Evolutionary conservation across 2,113 vertebrate genomes (phyloP).

Genomic region (Phasianus colchicus): DNA sequence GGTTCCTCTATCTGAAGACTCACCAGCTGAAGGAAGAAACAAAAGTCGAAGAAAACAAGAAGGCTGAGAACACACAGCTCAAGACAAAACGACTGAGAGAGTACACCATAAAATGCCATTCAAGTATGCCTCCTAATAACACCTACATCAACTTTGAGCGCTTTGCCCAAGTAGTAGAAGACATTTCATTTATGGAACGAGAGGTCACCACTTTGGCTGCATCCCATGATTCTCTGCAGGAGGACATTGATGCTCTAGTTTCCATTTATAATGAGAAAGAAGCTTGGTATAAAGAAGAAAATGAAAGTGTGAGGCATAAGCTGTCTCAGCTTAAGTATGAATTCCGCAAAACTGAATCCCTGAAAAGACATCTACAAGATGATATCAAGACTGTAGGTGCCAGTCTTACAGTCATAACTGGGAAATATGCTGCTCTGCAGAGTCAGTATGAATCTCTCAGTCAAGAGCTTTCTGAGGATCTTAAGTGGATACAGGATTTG

Average conservation of each 20-base stretch:
- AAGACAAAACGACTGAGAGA: slow-evolving; percentile 89
- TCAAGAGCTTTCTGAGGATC: slow-evolving; percentile 83
- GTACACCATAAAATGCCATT: slow-evolving; percentile 89
- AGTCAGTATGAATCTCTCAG: slow-evolving; percentile 81
- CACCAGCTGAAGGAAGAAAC: slow-evolving; percentile 77
- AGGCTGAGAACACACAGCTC: slow-evolving; percentile 78
- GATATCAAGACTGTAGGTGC: slow-evolving; percentile 76
- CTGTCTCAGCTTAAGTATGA: slow-evolving; percentile 88
- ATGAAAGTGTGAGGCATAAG: slow-evolving; percentile 77
- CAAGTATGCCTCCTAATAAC: slow-evolving; percentile 89
- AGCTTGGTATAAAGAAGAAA: slow-evolving; percentile 89
- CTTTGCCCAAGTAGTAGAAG: slow-evolving; percentile 84
- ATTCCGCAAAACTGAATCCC: slow-evolving; percentile 82
- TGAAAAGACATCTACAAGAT: slow-evolving; percentile 82
- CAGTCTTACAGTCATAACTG: slow-evolving; percentile 68
- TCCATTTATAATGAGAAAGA: slow-evolving; percentile 89
- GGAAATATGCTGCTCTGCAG: slow-evolving; percentile 80
- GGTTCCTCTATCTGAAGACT: slow-evolving; percentile 84
- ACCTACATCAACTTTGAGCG: slow-evolving; percentile 89
- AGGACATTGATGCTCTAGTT: slow-evolving; percentile 85
- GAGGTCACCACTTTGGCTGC: slow-evolving; percentile 72
- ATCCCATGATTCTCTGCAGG: slow-evolving; percentile 80
- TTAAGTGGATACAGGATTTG: slow-evolving; percentile 86
- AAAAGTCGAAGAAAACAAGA: slow-evolving; percentile 69
- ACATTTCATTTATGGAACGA: slow-evolving; percentile 75